A percentile compares a stretch with the other conserved stretches of the same genome.
Evolutionary conservation across 2,888 invertebrate species (phyloP).

Genomic region (Meteorus colon): DNA sequence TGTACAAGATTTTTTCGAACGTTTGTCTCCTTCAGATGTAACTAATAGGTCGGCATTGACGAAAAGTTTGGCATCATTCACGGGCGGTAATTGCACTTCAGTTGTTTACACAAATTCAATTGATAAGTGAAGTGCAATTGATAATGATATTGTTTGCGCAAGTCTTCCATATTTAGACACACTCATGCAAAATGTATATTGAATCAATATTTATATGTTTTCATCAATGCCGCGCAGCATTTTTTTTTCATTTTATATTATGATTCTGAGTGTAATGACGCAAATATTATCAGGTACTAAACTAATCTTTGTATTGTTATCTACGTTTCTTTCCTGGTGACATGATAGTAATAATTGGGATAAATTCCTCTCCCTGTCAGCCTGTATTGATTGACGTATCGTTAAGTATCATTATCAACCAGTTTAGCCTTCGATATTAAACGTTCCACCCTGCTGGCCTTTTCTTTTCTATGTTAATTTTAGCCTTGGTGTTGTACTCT

Average conservation of each 20-base stretch:
- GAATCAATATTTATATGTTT: neutral
- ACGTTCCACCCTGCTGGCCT: neutral
- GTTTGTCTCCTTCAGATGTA: neutral
- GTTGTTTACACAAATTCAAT: neutral
- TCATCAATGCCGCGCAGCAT: too few relatives aligned
- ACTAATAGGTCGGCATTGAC: neutral
- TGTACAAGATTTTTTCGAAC: neutral
- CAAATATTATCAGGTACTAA: too few relatives aligned
- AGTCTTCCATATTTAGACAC: neutral
- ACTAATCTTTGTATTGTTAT: too few relatives aligned
- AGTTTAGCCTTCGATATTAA: constrained; percentile 2
- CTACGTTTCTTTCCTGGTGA: too few relatives aligned
- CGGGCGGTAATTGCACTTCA: neutral
- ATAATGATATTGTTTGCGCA: neutral
- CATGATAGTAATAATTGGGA: too few relatives aligned
- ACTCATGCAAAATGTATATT: neutral
- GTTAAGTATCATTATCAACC: neutral
- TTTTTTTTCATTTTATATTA: too few relatives aligned
- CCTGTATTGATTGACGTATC: neutral
- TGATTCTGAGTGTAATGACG: too few relatives aligned
- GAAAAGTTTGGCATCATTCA: neutral
- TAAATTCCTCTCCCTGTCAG: too few relatives aligned
- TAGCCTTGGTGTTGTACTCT: neutral
- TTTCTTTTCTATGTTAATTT: constrained; percentile 10
- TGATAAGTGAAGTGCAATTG: neutral